Conservation (phyloP, 2,888 invertebrate species). For the Mythimna loreyi region DNA sequence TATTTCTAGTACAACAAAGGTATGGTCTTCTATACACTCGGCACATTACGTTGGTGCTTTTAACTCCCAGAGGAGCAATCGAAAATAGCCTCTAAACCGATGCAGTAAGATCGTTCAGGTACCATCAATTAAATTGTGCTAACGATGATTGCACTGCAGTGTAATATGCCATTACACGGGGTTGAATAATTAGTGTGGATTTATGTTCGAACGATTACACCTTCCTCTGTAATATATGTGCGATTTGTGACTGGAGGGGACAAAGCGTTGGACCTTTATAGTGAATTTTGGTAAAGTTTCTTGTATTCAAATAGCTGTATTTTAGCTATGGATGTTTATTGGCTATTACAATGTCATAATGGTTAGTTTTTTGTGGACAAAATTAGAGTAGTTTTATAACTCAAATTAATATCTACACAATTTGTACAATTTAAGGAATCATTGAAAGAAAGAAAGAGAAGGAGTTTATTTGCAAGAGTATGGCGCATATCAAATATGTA, state of each 20-base stretch:
- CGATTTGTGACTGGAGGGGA: conserved; percentile 25
- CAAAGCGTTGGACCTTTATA: conserved; percentile 6
- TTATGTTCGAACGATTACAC: conserved; percentile 53
- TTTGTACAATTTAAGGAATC: no score
- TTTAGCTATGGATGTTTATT: not conserved
- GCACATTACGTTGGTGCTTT: conserved; percentile 14
- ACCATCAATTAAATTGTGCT: conserved; percentile 55
- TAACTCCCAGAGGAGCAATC: conserved; percentile 40
- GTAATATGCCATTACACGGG: conserved; percentile 53
- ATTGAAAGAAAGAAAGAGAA: no score
- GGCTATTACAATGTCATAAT: no score
- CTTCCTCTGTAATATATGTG: conserved; percentile 30
- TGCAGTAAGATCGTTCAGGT: conserved; percentile 42
- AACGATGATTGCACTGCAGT: conserved; percentile 61
- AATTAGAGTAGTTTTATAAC: no score
- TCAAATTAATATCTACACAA: no score
- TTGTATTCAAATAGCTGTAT: not conserved
- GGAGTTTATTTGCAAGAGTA: no score
- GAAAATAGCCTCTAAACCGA: conserved; percentile 46
- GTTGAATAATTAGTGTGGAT: conserved; percentile 59
- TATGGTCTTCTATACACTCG: not conserved
- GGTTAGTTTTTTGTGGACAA: no score
- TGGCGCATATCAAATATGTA: no score
- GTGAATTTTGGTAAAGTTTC: conserved; percentile 1
- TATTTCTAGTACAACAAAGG: conserved; percentile 28